A percentile compares a stretch with the other conserved stretches of the same genome.
These are phyloP conservation scores for Epistrophe grossulariae DNA, from an alignment of 2,888 invertebrate genomes.

Conservation along the genomic window DNA sequence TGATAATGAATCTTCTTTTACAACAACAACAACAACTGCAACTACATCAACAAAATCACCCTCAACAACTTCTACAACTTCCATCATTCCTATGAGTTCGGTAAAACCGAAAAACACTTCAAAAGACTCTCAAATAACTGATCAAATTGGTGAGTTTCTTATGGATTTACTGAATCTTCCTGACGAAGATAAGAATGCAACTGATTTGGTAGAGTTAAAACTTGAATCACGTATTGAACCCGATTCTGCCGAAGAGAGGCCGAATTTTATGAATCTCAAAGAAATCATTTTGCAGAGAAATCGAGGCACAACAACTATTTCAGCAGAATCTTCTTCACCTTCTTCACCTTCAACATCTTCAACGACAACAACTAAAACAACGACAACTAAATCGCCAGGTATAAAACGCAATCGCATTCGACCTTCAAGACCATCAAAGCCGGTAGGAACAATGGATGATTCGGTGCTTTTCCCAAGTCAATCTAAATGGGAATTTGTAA, in stretches of 20 bases:
- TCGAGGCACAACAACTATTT: conserved; percentile 56
- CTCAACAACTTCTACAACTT: conserved; percentile 66
- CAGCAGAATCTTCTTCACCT: conserved; percentile 30
- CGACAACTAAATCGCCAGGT: conserved; percentile 50
- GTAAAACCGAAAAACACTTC: conserved; percentile 50
- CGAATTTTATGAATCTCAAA: conserved; percentile 83
- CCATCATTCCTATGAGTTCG: not conserved
- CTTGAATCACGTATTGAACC: conserved; percentile 78
- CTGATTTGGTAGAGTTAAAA: conserved; percentile 39
- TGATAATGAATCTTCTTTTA: conserved; percentile 74
- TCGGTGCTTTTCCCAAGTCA: conserved; percentile 83
- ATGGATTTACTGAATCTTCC: conserved; percentile 82
- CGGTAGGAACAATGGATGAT: conserved; percentile 80
- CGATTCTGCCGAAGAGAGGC: conserved; percentile 77
- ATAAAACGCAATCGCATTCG: conserved; percentile 78
- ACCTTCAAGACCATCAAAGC: conserved; percentile 78
- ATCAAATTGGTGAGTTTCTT: conserved; percentile 82
- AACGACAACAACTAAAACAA: conserved; percentile 69
- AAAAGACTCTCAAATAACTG: conserved; percentile 79
- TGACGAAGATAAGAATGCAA: conserved; percentile 77
- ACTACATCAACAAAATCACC: conserved; percentile 50
- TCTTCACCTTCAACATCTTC: conserved; percentile 55
- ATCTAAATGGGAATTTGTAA: conserved; percentile 86
- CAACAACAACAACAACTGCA: conserved; percentile 31
- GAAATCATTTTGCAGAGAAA: conserved; percentile 82